Conservation (phyloP, 2,113 vertebrate species). For the Theristicus caerulescens region DNA sequence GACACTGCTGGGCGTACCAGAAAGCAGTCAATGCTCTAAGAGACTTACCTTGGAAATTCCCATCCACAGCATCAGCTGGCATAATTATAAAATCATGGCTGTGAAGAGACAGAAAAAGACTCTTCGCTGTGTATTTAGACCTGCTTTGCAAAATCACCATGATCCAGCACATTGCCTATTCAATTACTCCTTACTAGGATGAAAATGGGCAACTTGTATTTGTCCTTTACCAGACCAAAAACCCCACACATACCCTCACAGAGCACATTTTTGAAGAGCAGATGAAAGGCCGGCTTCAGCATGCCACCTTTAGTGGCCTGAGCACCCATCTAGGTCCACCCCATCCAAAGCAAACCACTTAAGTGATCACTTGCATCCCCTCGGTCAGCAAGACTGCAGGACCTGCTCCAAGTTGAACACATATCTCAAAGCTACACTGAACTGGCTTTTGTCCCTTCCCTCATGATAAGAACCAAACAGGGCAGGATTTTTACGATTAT, state of each 20-base stretch:
- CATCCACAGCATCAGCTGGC: not conserved
- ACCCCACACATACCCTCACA: rapidly evolving
- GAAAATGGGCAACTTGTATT: not conserved
- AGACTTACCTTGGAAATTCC: not conserved
- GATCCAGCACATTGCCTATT: not conserved
- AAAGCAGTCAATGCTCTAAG: not conserved
- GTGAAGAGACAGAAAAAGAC: not conserved
- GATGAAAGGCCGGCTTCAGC: not conserved
- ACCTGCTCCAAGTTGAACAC: not conserved
- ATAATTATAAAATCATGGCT: not conserved
- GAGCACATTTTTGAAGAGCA: not conserved
- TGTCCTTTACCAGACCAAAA: not conserved
- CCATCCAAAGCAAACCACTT: not conserved
- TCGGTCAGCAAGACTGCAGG: not conserved
- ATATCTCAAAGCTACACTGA: not conserved
- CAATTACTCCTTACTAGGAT: not conserved
- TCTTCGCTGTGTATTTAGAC: not conserved
- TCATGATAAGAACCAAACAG: conserved; percentile 17
- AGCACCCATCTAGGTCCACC: not conserved
- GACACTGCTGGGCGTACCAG: not conserved
- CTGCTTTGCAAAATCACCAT: not conserved
- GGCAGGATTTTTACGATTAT: conserved; percentile 9
- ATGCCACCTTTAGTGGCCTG: not conserved
- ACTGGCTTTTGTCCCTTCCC: not conserved
- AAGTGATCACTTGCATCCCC: not conserved